Evolutionary conservation across 2,888 invertebrate species (phyloP).

Genomic region (Halictus ligatus): DNA sequence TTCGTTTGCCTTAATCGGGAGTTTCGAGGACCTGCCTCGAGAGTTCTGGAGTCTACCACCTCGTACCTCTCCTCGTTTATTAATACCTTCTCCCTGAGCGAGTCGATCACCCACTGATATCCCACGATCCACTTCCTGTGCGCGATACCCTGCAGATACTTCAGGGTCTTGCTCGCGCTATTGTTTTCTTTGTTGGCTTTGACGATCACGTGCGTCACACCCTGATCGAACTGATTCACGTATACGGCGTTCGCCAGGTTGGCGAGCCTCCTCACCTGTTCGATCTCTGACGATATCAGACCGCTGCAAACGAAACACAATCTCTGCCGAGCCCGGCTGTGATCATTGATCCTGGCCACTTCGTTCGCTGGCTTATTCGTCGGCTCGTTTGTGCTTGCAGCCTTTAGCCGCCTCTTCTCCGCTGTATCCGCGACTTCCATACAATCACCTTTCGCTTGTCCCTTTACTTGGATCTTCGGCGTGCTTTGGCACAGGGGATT

Average conservation of each 20-base stretch:
- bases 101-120: slow-evolving; percentile 75
- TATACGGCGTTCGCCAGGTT: slow-evolving; percentile 62
- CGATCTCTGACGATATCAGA: slow-evolving; percentile 58
- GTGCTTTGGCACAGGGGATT: slow-evolving; percentile 74
- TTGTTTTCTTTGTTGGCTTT: slow-evolving; percentile 60
- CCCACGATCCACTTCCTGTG: slow-evolving; percentile 75
- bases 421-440: slow-evolving; percentile 17
- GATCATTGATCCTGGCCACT: background rate
- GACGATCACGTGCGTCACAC: slow-evolving; percentile 78
- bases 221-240: slow-evolving; percentile 59
- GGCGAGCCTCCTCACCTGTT: slow-evolving; percentile 68
- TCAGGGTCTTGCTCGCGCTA: slow-evolving; percentile 72
- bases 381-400: background rate
- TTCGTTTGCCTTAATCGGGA: slow-evolving; percentile 67
- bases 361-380: background rate
- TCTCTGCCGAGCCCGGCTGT: background rate
- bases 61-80: slow-evolving; percentile 76
- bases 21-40: slow-evolving; percentile 72
- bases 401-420: background rate
- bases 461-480: slow-evolving; percentile 52
- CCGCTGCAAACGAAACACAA: slow-evolving; percentile 75
- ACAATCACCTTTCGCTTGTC: background rate
- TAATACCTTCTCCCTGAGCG: slow-evolving; percentile 59
- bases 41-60: slow-evolving; percentile 69
- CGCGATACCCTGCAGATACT: slow-evolving; percentile 78